Conservation (phyloP, 2,797 vertebrate species). For the Poeciliopsis infans region DNA sequence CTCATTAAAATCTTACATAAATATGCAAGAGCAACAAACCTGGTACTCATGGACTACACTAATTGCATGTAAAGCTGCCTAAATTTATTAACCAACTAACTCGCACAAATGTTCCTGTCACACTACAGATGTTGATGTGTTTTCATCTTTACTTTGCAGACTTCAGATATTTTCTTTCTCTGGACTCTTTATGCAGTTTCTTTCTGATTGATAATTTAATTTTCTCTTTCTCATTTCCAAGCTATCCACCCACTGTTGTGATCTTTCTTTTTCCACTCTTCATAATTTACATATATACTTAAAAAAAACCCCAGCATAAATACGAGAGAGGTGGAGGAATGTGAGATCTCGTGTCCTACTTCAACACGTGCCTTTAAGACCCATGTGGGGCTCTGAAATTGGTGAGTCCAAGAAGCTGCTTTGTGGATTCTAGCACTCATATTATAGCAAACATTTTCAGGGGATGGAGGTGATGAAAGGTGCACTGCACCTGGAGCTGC, state of each 20-base stretch:
- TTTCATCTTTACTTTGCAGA: not conserved
- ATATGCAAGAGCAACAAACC: not conserved
- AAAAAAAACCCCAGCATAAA: not conserved
- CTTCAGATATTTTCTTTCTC: not conserved
- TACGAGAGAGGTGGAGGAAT: conserved; percentile 30
- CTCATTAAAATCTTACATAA: not conserved
- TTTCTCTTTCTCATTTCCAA: conserved; percentile 8
- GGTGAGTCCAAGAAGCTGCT: not conserved
- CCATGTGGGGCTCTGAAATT: conserved; percentile 26
- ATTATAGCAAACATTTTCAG: not conserved
- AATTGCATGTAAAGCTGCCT: not conserved
- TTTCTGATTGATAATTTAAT: conserved; percentile 7
- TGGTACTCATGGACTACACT: not conserved
- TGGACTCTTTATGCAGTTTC: not conserved
- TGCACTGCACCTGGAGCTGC: conserved; percentile 7
- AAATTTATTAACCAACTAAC: not conserved
- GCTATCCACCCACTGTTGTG: conserved; percentile 49
- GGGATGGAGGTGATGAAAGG: conserved; percentile 15
- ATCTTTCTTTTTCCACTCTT: conserved; percentile 25
- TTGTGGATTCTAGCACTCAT: conserved; percentile 5
- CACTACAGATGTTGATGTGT: not conserved
- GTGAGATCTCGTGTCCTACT: conserved; percentile 8
- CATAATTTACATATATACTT: conserved; percentile 30
- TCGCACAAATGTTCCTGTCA: not conserved
- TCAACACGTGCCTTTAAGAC: conserved; percentile 41